Base-by-base conservation (phyloP, 2,797 vertebrate species). In the Tinamus major region DNA sequence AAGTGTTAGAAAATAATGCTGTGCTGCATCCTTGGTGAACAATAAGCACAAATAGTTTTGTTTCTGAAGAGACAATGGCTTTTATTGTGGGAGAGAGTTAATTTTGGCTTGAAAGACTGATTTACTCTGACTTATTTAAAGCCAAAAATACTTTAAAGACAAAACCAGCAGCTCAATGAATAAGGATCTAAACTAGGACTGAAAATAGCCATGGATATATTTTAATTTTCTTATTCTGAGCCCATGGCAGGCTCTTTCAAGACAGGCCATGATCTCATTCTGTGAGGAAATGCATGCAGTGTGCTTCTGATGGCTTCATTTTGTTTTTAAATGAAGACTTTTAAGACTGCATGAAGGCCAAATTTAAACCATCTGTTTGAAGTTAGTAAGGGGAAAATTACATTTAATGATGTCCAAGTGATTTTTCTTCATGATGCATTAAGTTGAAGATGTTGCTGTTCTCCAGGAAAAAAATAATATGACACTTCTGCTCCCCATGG, bases 41-140 rank as follows among this genome's bases (percentile, higher is more conserved):
- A 78, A 17, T 71, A 33, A 90, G 42, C 9, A 55, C 7, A 4
- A 48, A 26, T n/a, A 35, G 7, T 64, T 80, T 84, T 89, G 37
- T 86, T 92, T 71, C 80, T 88, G 63, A 89, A 84, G 63, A 71
- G 37, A 37, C 31, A 29, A 70, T 19, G n/a, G 16, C n/a, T 78
- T 23, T 61, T 78, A 70, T 7, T 77, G 33, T 85, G 41, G 61
- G 55, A 76, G 58, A 78, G 56, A 26, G 29, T 61, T 31, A 84
- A 86, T 6, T 70, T 37, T 15, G 41, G 10, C 27, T 72, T 84
- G 20, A 74, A 89, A 70, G 17, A 31, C 49, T 63, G 31, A 62
- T 86, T 92, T 95, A n/a, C 79, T 90, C 19, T 79, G 44, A 49
- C 31, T 89, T 76, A 69, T 5, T n/a, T 76, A 76, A 89, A 92